phyloP scores from a whole-genome alignment of 2,113 vertebrate genomes.

The Mustela nigripes region DNA sequence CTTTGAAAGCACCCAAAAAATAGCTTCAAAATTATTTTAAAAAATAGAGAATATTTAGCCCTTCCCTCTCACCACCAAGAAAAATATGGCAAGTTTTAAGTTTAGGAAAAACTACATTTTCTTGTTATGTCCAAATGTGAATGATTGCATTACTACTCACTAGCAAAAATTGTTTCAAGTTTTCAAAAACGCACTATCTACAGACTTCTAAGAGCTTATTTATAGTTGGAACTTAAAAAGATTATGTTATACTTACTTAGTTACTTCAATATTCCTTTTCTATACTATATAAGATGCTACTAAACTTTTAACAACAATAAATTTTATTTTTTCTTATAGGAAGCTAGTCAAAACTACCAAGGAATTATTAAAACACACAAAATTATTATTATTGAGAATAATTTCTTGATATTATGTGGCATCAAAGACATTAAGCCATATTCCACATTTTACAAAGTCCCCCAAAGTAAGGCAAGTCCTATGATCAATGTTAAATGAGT shows the following conservation, averaged over 20 bases:
- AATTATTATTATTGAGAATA: not conserved
- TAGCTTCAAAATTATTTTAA: constrained; percentile 24
- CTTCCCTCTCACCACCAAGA: not conserved
- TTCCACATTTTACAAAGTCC: not conserved
- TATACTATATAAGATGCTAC: not conserved
- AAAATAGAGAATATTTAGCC: not conserved
- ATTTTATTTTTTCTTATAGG: not conserved
- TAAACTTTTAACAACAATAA: not conserved
- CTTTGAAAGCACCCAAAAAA: constrained; percentile 24
- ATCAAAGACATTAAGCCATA: not conserved
- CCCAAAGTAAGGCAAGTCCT: not conserved
- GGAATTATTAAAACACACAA: not conserved
- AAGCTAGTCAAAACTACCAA: not conserved
- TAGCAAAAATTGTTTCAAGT: not conserved
- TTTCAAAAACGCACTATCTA: not conserved
- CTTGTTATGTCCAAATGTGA: not conserved
- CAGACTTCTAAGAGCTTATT: not conserved
- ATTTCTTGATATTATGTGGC: not conserved
- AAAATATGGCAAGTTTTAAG: constrained; percentile 15
- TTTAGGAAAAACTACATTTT: not conserved
- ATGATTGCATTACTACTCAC: not conserved
- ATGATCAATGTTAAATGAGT: not conserved
- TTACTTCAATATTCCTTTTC: not conserved
- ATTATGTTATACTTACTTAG: not conserved
- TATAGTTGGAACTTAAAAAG: not conserved